Evolutionary conservation across 1,140 invertebrate species (phyloP).

Genomic region (Calliopsis andreniformis): DNA sequence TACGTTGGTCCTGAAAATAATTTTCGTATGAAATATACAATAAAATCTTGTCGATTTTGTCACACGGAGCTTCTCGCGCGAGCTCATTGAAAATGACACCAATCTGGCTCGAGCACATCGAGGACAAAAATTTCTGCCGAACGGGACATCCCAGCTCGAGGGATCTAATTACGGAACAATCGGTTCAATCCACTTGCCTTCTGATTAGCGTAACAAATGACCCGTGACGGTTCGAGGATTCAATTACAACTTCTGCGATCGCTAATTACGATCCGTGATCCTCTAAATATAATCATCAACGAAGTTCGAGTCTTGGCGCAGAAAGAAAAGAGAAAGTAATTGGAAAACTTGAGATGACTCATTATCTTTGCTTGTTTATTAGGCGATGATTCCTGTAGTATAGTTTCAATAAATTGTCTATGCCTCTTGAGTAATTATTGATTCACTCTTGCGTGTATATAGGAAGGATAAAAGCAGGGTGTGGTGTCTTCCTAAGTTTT

Average conservation of each 20-base stretch:
- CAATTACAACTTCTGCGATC: not conserved
- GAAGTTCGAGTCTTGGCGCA: too few relatives aligned
- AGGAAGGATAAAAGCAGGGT: too few relatives aligned
- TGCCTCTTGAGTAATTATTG: too few relatives aligned
- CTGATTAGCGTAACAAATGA: not conserved
- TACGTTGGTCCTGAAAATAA: conserved; percentile 92
- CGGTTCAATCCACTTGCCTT: not conserved
- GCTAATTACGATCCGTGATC: conserved; percentile 1
- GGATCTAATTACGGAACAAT: conserved; percentile 11
- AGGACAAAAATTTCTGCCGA: not conserved
- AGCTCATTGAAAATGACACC: not conserved
- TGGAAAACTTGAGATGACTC: too few relatives aligned
- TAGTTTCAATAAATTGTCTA: too few relatives aligned
- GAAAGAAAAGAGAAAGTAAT: too few relatives aligned
- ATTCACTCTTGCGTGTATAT: too few relatives aligned
- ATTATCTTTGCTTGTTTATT: not conserved
- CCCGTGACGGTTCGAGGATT: not conserved
- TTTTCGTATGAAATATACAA: conserved; percentile 7
- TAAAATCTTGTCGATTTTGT: conserved; percentile 1
- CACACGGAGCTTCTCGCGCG: not conserved
- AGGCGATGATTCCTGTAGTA: too few relatives aligned
- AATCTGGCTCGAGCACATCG: not conserved
- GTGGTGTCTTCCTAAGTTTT: too few relatives aligned
- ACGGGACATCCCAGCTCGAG: not conserved
- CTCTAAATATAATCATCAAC: not conserved